These are phyloP conservation scores for Drosophila dunni DNA, from an alignment of 1,140 invertebrate species.

Conservation along the genomic window DNA sequence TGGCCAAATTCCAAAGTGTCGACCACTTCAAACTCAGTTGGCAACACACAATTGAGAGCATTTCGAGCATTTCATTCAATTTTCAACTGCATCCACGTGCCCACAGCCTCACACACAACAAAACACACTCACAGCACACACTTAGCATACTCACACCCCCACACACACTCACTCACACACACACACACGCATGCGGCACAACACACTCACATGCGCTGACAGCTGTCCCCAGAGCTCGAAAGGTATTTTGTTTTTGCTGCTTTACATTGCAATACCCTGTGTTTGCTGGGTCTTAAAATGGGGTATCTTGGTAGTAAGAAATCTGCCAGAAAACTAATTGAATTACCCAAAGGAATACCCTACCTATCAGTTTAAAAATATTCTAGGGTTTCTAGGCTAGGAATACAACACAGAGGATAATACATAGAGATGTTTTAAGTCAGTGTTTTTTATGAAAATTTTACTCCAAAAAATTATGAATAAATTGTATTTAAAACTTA, in stretches of 20 bases:
- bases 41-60: conserved; percentile 31
- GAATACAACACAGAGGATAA: too few species aligned
- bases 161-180: conserved; percentile 10
- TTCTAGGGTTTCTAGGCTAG: too few species aligned
- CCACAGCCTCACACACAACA: conserved; percentile 31
- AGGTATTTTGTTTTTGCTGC: conserved; percentile 11
- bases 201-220: conserved; percentile 40
- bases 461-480: too few species aligned
- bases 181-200: background rate
- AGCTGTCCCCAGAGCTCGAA: conserved; percentile 61
- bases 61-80: conserved; percentile 28
- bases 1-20: conserved; percentile 3
- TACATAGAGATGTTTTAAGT: too few species aligned
- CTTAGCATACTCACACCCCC: conserved; percentile 7
- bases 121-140: background rate
- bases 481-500: too few species aligned
- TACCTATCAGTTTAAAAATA: too few species aligned
- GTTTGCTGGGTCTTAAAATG: too few species aligned
- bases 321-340: too few species aligned
- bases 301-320: too few species aligned
- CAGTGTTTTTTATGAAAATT: too few species aligned
- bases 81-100: conserved; percentile 47
- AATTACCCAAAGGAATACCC: too few species aligned
- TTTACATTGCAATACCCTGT: conserved; percentile 10
- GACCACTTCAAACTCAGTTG: conserved; percentile 42